phyloP scores from a whole-genome alignment of 2,888 invertebrate species.

The Ferrisia virgata region DNA sequence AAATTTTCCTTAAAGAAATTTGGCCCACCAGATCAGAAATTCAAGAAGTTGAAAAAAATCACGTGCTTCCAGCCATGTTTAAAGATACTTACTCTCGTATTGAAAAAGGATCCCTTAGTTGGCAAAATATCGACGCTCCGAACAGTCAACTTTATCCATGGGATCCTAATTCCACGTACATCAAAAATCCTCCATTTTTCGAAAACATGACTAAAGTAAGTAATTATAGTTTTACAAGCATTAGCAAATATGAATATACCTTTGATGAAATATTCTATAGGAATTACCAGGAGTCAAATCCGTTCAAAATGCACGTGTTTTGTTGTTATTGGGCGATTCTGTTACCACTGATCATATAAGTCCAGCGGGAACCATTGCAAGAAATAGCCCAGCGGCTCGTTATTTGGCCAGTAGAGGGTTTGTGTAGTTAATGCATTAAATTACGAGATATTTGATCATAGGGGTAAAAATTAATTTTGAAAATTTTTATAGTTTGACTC shows the following conservation, averaged over 20 bases:
- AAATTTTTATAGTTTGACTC: conserved; percentile 64
- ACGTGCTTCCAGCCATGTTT: conserved; percentile 96
- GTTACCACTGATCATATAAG: conserved; percentile 99
- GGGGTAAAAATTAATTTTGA: neutral
- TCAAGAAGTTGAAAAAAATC: conserved; percentile 78
- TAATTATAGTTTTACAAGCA: neutral
- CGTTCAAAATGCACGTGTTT: conserved; percentile 72
- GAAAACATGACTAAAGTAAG: conserved; percentile 71
- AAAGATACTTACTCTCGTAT: conserved; percentile 83
- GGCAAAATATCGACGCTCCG: conserved; percentile 80
- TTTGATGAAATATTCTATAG: conserved; percentile 52
- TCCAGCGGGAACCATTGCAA: conserved; percentile 94
- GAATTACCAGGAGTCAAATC: conserved; percentile 62
- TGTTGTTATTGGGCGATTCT: conserved; percentile 88
- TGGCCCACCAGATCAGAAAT: conserved; percentile 93
- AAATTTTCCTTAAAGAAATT: conserved; percentile 85
- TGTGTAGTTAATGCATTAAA: conserved; percentile 50
- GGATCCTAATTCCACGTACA: conserved; percentile 88
- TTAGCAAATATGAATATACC: neutral
- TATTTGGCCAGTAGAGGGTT: conserved; percentile 72
- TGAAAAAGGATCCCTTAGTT: conserved; percentile 76
- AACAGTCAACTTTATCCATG: conserved; percentile 84
- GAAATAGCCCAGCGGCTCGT: conserved; percentile 88
- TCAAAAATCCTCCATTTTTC: conserved; percentile 95
- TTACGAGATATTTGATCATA: neutral